Base-by-base conservation (phyloP, 2,797 vertebrate species). In the Gymnocypris eckloni region DNA sequence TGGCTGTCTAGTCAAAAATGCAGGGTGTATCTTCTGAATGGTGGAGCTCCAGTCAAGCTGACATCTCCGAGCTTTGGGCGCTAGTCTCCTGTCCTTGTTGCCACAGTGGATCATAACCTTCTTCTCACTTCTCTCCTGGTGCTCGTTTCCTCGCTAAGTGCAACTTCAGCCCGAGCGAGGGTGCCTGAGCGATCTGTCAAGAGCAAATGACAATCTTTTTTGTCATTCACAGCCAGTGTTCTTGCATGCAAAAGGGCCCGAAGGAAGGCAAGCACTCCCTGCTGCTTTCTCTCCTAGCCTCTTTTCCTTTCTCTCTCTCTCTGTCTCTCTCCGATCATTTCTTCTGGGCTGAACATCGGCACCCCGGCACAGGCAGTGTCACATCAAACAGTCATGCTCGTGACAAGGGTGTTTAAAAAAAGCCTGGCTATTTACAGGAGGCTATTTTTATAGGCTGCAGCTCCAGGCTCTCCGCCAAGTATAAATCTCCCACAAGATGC, bases 191-290 rank as follows among this genome's bases (percentile, higher is more conserved):
- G 87, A 95, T 92, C 90, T 92, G 86, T 90, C 95, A 93, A 94
- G 94, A 93, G 92, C 91, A 91, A 94, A 94, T 77, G 87, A 92
- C 92, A 93, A 94, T 94, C 94, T 95, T 91, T 92, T 92, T 94
- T 93, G 92, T 91, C 91, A 94, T 88, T 92, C 91, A 86, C 87
- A 90, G 90, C 87, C 79, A 90, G 92, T 87, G 91, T 91, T 94
- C 91, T 71, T 54, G 80, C 92, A 90, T 90, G 89, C 92, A 90
- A 91, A 90, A 86, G 82, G 91, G 85, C 93, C 92, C 4, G 86
- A 91, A 92, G 93, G 93, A 88, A 93, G 83, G 75, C 39, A 80
- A 92, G 22, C 25, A 39, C 80, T 82, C 73, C 84, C 72, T 72
- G 80, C 43, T 81, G 71, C 78, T 67, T 90, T 90, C 91, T 92